A percentile compares a stretch with the other conserved stretches of the same genome.
phyloP scores from a whole-genome alignment of 64 coral and sea anemone species.

The Porites australiensis region DNA sequence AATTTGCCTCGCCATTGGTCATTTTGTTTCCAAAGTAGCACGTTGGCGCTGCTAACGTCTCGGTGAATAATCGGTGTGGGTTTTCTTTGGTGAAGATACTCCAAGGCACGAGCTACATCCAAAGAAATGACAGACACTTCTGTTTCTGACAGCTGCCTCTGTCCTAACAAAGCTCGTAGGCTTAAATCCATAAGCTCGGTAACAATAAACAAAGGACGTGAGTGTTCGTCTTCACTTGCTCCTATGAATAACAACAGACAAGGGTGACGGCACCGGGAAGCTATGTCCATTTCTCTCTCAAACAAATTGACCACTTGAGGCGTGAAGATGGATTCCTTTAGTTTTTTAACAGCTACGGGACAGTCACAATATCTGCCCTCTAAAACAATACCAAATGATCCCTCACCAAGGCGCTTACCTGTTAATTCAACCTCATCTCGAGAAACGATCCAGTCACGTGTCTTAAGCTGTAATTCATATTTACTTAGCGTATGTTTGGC shows the following conservation, averaged over 20 bases:
- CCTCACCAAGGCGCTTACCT: not conserved
- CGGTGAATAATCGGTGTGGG: conserved; percentile 70
- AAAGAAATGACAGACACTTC: conserved; percentile 30
- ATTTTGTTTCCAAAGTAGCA: conserved; percentile 49
- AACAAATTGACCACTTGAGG: not conserved
- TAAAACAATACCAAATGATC: not conserved
- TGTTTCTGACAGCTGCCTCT: not conserved
- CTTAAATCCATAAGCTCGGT: conserved; percentile 65
- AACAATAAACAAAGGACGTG: conserved; percentile 26
- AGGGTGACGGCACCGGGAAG: conserved; percentile 51
- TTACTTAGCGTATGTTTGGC: not conserved
- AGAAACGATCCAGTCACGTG: not conserved
- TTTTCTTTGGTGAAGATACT: conserved; percentile 53
- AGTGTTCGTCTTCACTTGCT: conserved; percentile 36
- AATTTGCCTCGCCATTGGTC: conserved; percentile 47
- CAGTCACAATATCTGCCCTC: conserved; percentile 4
- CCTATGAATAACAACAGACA: conserved; percentile 70
- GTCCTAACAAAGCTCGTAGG: conserved; percentile 4
- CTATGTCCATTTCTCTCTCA: conserved; percentile 58
- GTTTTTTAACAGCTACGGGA: not conserved
- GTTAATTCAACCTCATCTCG: not conserved
- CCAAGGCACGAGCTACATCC: conserved; percentile 38
- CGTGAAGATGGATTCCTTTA: not conserved
- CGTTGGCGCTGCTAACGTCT: conserved; percentile 67
- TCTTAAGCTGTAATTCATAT: not conserved